Evolutionary conservation across 2,113 vertebrate genomes (phyloP), one percentile per base, ranked within the genome.

Genomic region (Rhinogobius similis): DNA sequence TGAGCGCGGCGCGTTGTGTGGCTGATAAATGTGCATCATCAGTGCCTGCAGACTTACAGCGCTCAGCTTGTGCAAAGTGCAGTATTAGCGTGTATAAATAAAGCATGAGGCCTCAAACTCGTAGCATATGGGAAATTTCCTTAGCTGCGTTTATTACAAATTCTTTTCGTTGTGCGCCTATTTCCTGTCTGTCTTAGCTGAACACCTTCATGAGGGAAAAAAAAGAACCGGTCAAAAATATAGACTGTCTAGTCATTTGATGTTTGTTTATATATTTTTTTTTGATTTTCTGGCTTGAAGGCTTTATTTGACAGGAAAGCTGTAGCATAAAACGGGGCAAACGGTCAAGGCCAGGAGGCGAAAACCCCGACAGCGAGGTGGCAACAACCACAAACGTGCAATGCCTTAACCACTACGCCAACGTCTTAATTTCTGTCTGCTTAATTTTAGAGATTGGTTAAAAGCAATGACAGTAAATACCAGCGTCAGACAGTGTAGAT

Each of bases 21-120:
- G 62, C n/a, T 56, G 46, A 70, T 76, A 18, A 65, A 66, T 75
- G 67, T 50, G 41, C 62, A 65, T 77, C 68, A 67, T 72, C 65
- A 41, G 41, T 53, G 50, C 46, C 38, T 46, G 55, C 52, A 63
- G 56, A 59, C 59, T 43, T 44, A 20, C 62, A n/a, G 53, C 53
- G 1, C 65, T 50, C 63, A 16, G 43, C 26, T 36, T 43, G 59
- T 59, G 29, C 48, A 61, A 63, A 21, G 14, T 73, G 63, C 36
- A 46, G 44, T 36, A 65, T 67, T 59, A 73, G 59, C 6, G 29
- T 21, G 52, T 48, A 32, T 20, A 68, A 62, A 78, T 58, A 26
- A 12, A 62, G 24, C 62, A 36, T 63, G n/a, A 38, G 46, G 62
- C 39, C 62, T 63, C 12, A n/a, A 63, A 41, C 36, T 41, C 36